These are phyloP conservation scores for Ciconia stormi DNA, from an alignment of 2,113 vertebrate genomes.

Conservation along the genomic window DNA sequence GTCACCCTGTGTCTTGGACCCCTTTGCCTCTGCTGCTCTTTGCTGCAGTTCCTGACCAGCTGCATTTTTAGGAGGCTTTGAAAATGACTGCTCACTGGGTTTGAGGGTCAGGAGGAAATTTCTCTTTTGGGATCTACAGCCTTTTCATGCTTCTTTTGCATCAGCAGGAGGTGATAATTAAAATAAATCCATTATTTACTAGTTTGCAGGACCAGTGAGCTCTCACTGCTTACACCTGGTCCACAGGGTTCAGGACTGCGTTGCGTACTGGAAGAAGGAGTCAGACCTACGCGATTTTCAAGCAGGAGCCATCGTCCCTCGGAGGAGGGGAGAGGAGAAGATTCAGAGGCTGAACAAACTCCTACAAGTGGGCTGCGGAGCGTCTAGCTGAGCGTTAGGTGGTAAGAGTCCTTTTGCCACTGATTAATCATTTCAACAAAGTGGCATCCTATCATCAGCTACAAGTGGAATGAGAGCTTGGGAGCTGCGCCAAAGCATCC, in stretches of 20 bases:
- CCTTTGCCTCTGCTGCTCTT: neutral
- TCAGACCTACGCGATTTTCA: neutral
- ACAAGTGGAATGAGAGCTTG: neutral
- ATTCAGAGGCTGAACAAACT: neutral
- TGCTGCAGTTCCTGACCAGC: neutral
- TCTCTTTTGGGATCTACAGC: neutral
- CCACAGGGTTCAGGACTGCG: neutral
- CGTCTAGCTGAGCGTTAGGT: neutral
- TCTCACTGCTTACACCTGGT: neutral
- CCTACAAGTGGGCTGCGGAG: neutral
- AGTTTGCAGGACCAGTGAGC: neutral
- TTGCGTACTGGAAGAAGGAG: neutral
- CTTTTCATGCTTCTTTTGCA: neutral
- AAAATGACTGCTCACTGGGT: neutral
- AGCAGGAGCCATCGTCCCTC: neutral
- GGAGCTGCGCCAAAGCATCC: slow-evolving; percentile 16
- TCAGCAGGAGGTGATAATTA: neutral
- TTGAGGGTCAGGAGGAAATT: neutral
- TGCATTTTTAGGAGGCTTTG: neutral
- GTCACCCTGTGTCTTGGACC: accelerated
- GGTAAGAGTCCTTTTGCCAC: neutral
- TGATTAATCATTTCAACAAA: neutral
- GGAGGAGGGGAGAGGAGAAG: neutral
- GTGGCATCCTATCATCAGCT: slow-evolving; percentile 3
- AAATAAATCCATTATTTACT: neutral